A percentile compares a stretch with the other conserved stretches of the same genome.
phyloP scores from a whole-genome alignment of 2,797 vertebrate species.

The Ataeniobius toweri region DNA sequence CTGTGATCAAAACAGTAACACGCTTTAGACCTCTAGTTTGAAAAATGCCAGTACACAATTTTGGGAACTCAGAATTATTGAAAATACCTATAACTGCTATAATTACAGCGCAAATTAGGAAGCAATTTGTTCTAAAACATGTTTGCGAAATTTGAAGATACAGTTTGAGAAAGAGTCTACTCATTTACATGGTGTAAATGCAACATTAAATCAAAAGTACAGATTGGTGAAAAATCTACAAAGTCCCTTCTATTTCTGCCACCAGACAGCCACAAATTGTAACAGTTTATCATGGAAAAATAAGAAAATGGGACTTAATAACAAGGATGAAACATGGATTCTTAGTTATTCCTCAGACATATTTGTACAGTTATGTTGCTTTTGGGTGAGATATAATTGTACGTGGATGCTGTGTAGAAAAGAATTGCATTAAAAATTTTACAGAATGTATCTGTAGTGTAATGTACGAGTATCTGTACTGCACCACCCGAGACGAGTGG shows the following conservation, averaged over 20 bases:
- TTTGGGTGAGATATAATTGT: conserved; percentile 4
- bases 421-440: background rate
- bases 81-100: background rate
- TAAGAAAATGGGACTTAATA: background rate
- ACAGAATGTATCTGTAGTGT: conserved; percentile 8
- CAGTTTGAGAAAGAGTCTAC: conserved; percentile 1
- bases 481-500: background rate
- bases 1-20: too few species aligned
- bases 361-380: background rate
- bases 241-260: background rate
- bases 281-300: background rate
- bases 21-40: too few species aligned
- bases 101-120: background rate
- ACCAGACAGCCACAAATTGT: background rate
- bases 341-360: background rate
- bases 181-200: background rate
- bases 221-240: background rate
- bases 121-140: background rate
- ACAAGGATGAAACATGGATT: background rate
- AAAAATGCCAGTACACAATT: too few species aligned
- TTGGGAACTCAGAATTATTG: background rate
- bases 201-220: background rate
- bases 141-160: background rate
- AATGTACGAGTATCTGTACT: conserved; percentile 1
- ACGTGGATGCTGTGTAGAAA: background rate